Base-by-base conservation (phyloP, 1,140 invertebrate genomes). In the Octopus sinensis region DNA sequence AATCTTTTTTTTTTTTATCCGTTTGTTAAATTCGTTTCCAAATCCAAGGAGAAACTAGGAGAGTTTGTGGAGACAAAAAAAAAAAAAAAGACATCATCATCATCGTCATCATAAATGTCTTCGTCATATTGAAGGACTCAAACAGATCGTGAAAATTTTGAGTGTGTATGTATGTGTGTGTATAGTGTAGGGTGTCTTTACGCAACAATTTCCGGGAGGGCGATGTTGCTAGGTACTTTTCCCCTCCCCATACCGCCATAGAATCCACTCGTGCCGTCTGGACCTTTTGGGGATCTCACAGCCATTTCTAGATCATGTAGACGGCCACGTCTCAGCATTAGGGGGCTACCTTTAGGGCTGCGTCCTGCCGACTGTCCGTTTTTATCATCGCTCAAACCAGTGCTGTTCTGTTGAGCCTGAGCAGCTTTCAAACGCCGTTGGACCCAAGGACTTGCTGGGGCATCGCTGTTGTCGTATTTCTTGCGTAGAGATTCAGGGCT, bases 201-300 rank as follows among this genome's bases (percentile, higher is more conserved):
- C 30, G 68, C 68, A 71, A 71, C 30, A 13, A 71, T 13, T 71
- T 71, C 68, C 4, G 68, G 13, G 17, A 23, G 17, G 56, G 56
- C 43, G 51, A 86, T 88, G 82, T 84, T 85, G 81, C 86, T 87
- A 79, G 86, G 84, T 79, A 87, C 86, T 83, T 88, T 89, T 10
- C 87, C 88, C 80, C 88, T 81, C 6, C 88, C 88, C 30, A 88
- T 78, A 43, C 85, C 84, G 79, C 85, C 84, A 83, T 88, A 87
- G 83, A 97, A 96, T 53, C 96, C 96, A 78, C 93, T 92, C 52
- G 95, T 95, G 51, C 95, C 95, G 90, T 96, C 95, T 5, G 96
- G 96, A 7, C 95, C 96, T 81, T 93, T 92, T 0, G 96, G 96
- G 89, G 95, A 92, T 56, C 96, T 92, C n/a, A 95, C 92, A 17